These are phyloP conservation scores for Clamator glandarius DNA, from an alignment of 2,797 vertebrate genomes.

Conservation along the genomic window DNA sequence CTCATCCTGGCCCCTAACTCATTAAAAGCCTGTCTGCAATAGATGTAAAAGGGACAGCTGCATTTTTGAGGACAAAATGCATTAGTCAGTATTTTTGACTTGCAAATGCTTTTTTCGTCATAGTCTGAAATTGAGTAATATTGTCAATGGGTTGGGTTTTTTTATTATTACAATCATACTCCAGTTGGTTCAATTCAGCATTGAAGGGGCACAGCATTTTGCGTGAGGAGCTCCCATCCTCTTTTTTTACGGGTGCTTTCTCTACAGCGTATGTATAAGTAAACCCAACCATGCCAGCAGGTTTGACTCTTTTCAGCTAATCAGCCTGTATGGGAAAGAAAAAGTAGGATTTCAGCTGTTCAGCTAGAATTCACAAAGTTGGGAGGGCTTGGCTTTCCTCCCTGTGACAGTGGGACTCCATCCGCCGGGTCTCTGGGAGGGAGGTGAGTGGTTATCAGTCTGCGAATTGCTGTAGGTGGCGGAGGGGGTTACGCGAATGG, in stretches of 20 bases:
- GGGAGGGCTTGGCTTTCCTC: background rate
- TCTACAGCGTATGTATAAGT: rapidly evolving
- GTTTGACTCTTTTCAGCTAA: background rate
- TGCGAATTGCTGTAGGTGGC: background rate
- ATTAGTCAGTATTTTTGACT: background rate
- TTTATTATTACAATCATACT: background rate
- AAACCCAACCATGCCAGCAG: background rate
- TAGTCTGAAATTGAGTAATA: background rate
- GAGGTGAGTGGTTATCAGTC: background rate
- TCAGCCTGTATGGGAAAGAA: background rate
- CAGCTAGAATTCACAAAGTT: background rate
- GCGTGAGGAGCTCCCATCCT: background rate
- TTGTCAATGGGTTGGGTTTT: background rate
- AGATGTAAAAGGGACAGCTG: background rate
- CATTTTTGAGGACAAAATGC: background rate
- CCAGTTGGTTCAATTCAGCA: background rate
- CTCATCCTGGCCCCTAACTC: background rate
- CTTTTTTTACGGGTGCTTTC: background rate
- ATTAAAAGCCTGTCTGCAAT: rapidly evolving
- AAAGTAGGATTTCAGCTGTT: background rate
- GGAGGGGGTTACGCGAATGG: background rate
- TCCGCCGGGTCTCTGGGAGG: background rate
- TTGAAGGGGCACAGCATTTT: rapidly evolving
- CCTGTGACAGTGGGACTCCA: background rate
- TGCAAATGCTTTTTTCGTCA: background rate